Conservation (phyloP, 2,888 invertebrate genomes). For the Erynnis tages region DNA sequence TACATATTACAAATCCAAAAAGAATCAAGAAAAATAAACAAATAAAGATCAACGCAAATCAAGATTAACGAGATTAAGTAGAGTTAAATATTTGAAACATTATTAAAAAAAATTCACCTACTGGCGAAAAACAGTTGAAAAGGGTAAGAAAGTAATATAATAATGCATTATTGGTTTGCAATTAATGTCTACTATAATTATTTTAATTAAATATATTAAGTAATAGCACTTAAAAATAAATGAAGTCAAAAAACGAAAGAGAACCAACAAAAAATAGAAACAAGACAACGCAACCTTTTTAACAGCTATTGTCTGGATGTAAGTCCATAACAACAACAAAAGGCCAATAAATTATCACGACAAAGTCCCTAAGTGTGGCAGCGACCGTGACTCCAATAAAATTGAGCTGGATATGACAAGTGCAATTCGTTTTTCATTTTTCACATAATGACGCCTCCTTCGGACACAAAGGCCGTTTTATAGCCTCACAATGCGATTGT, state of each 20-base stretch:
- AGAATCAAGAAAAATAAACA: not conserved
- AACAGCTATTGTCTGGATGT: not conserved
- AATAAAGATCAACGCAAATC: too few relatives aligned
- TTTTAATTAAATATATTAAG: too few relatives aligned
- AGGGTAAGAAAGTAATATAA: too few relatives aligned
- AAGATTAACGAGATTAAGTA: too few relatives aligned
- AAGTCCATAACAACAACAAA: conserved; percentile 5
- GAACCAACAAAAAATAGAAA: not conserved
- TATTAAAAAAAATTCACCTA: too few relatives aligned
- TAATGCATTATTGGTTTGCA: too few relatives aligned
- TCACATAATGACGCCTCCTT: conserved; percentile 69
- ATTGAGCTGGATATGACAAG: conserved; percentile 63
- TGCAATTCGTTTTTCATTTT: conserved; percentile 75
- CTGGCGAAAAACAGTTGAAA: too few relatives aligned
- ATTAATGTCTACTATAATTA: too few relatives aligned
- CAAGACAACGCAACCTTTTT: not conserved
- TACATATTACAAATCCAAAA: not conserved
- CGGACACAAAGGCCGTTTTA: conserved; percentile 73
- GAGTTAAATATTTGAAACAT: too few relatives aligned
- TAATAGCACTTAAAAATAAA: too few relatives aligned
- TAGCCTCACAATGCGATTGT: conserved; percentile 76
- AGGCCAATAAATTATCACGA: conserved; percentile 14
- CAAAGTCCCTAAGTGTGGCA: conserved; percentile 12
- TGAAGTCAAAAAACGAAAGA: not conserved
- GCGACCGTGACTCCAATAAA: conserved; percentile 50